Evolutionary conservation across 2,113 vertebrate species (phyloP).

Genomic region (Coptodon rendalli): DNA sequence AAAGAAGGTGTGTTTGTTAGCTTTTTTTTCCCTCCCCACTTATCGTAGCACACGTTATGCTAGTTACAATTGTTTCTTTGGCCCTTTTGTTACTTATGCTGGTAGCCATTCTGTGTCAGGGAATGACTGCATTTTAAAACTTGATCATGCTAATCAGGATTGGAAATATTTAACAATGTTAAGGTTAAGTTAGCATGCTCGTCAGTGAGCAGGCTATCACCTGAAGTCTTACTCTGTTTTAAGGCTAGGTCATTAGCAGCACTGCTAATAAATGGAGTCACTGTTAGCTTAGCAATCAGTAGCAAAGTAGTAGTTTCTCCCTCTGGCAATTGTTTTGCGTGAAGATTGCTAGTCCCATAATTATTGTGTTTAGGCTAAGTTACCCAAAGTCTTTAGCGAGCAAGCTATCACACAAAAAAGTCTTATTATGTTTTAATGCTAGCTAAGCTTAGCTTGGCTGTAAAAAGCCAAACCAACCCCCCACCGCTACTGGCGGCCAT

Average conservation of each 20-base stretch:
- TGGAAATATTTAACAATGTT: background rate
- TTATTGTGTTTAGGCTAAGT: background rate
- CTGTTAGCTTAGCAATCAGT: background rate
- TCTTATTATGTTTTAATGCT: background rate
- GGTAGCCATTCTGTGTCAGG: background rate
- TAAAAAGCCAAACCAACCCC: background rate
- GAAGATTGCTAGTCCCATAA: background rate
- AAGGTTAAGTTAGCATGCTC: background rate
- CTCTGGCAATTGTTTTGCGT: background rate
- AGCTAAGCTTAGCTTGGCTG: background rate
- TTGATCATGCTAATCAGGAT: background rate
- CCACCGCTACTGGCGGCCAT: background rate
- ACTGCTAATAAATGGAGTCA: background rate
- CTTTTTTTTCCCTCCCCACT: background rate
- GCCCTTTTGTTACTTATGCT: background rate
- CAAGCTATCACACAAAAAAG: background rate
- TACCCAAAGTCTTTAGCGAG: background rate
- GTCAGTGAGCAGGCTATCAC: background rate
- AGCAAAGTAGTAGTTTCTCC: background rate
- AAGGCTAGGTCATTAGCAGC: background rate
- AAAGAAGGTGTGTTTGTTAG: background rate
- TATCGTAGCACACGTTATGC: background rate
- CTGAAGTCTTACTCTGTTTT: background rate
- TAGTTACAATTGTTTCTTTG: background rate
- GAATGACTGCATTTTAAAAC: background rate